Evolutionary conservation across 2,888 invertebrate genomes (phyloP).

Genomic region (Erebia aethiops): DNA sequence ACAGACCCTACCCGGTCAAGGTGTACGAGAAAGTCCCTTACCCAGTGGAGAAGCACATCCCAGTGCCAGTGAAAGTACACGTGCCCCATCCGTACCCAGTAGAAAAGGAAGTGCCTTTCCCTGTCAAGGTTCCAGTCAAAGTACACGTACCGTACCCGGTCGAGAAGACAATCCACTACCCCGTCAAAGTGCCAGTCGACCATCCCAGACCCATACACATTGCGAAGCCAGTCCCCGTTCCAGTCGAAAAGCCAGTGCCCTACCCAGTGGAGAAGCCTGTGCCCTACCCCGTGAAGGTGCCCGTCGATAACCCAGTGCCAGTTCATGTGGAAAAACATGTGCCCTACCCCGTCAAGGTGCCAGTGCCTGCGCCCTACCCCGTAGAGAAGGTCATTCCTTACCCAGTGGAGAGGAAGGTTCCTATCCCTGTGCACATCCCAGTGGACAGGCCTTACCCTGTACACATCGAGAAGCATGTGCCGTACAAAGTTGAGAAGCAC

Average conservation of each 20-base stretch:
- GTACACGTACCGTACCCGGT: slow-evolving; percentile 89
- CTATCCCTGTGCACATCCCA: slow-evolving; percentile 85
- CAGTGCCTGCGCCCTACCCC: slow-evolving; percentile 87
- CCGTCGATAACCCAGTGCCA: slow-evolving; percentile 86
- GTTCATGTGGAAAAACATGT: slow-evolving; percentile 91
- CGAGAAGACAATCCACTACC: slow-evolving; percentile 87
- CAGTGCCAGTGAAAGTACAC: slow-evolving; percentile 86
- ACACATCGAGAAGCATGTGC: slow-evolving; percentile 87
- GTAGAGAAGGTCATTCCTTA: slow-evolving; percentile 86
- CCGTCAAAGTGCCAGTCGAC: slow-evolving; percentile 87
- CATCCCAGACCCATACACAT: slow-evolving; percentile 87
- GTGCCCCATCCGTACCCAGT: slow-evolving; percentile 89
- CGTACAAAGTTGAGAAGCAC: slow-evolving; percentile 86
- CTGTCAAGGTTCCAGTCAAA: slow-evolving; percentile 87
- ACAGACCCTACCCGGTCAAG: slow-evolving; percentile 86
- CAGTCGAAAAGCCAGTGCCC: slow-evolving; percentile 88
- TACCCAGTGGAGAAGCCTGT: slow-evolving; percentile 88
- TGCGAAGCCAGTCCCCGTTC: slow-evolving; percentile 87
- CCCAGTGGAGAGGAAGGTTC: slow-evolving; percentile 86
- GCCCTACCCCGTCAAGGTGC: slow-evolving; percentile 89
- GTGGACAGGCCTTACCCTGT: slow-evolving; percentile 84
- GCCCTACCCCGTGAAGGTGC: slow-evolving; percentile 88
- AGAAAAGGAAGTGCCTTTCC: slow-evolving; percentile 86
- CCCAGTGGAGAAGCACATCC: slow-evolving; percentile 87
- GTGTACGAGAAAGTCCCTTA: slow-evolving; percentile 85